These are phyloP conservation scores for Nerophis lumbriciformis DNA, from an alignment of 2,113 vertebrate species.

Conservation along the genomic window DNA sequence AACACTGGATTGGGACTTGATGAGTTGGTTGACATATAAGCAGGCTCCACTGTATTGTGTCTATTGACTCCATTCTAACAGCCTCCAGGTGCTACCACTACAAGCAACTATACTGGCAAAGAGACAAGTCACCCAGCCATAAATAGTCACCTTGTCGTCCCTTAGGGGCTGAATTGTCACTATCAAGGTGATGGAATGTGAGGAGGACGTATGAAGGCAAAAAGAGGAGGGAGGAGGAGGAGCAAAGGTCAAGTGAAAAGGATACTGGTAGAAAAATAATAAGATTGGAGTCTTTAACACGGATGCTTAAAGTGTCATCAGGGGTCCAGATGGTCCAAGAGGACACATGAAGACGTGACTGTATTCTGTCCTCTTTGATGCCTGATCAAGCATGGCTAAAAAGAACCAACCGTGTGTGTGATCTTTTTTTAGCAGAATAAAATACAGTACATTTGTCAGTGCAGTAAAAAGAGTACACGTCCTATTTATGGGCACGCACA, in stretches of 20 bases:
- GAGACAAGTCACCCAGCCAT: neutral
- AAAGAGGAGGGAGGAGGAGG: too few relatives aligned
- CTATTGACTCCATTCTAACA: neutral
- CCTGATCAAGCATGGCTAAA: slow-evolving; percentile 6
- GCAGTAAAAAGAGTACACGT: slow-evolving; percentile 19
- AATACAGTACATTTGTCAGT: slow-evolving; percentile 23
- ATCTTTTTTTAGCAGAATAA: slow-evolving; percentile 46
- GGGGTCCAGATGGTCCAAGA: neutral
- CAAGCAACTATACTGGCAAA: neutral
- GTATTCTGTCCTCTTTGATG: neutral
- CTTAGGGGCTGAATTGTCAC: neutral
- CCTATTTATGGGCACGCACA: slow-evolving; percentile 17
- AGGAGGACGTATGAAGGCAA: too few relatives aligned
- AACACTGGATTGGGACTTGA: too few relatives aligned
- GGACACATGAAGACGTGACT: neutral
- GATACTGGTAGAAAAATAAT: neutral
- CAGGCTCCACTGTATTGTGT: too few relatives aligned
- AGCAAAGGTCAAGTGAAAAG: too few relatives aligned
- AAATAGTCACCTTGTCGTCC: neutral
- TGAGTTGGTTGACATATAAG: too few relatives aligned
- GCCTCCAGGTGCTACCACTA: neutral
- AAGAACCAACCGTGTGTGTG: slow-evolving; percentile 4
- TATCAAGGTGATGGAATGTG: neutral
- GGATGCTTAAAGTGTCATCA: neutral
- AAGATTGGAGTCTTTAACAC: neutral